Evolutionary conservation across 1,140 invertebrate genomes (phyloP).

Genomic region (Cyphomyrmex costatus): DNA sequence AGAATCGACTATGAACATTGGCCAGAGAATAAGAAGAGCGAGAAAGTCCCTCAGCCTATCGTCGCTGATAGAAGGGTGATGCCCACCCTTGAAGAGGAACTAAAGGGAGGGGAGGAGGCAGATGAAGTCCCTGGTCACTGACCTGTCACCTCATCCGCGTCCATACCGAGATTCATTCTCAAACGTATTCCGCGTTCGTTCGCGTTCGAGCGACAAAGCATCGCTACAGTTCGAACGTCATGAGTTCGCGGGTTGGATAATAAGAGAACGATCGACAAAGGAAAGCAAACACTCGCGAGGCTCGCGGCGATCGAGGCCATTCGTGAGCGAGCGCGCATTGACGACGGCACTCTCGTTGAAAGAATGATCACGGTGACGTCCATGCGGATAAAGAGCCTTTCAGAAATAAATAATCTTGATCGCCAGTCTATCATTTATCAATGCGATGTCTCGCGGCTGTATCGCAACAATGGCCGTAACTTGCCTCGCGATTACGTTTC

Average conservation of each 20-base stretch:
- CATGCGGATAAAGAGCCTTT: constrained; percentile 57
- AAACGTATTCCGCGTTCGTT: constrained; percentile 46
- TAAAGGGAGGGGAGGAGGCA: not conserved
- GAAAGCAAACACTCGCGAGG: constrained; percentile 54
- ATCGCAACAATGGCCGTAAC: constrained; percentile 45
- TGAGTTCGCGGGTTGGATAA: constrained; percentile 62
- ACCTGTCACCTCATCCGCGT: constrained; percentile 76
- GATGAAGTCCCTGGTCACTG: constrained; percentile 76
- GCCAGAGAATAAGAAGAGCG: constrained; percentile 68
- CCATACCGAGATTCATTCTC: constrained; percentile 44
- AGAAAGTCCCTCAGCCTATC: constrained; percentile 47
- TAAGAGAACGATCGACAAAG: constrained; percentile 59
- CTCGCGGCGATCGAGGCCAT: constrained; percentile 56
- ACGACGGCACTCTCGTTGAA: constrained; percentile 54
- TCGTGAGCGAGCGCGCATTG: constrained; percentile 55
- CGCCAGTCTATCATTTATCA: constrained; percentile 64
- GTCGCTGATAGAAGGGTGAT: constrained; percentile 55
- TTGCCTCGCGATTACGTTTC: constrained; percentile 52
- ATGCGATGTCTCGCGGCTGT: constrained; percentile 49
- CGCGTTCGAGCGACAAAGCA: constrained; percentile 47
- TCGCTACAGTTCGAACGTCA: constrained; percentile 64
- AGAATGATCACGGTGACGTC: constrained; percentile 61
- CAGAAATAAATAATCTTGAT: constrained; percentile 65
- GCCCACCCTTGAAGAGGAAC: not conserved
- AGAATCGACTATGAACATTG: too few species aligned